These are phyloP conservation scores for Heliconius eleuchia DNA, from an alignment of 1,140 invertebrate species.

Conservation along the genomic window DNA sequence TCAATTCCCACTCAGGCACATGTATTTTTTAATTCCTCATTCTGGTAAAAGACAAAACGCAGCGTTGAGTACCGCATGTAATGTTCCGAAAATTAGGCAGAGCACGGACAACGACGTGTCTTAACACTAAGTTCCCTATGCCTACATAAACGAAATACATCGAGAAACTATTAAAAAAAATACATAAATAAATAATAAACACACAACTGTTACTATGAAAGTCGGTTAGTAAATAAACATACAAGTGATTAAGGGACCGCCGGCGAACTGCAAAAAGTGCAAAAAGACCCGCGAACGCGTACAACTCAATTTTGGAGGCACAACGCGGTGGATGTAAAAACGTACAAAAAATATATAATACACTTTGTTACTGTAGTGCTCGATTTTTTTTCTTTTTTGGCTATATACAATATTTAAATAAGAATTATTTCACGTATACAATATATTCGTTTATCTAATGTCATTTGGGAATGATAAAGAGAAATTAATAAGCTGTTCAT, in stretches of 20 bases:
- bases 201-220: slow-evolving; percentile 36
- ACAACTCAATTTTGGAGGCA: slow-evolving; percentile 77
- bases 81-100: too few species aligned
- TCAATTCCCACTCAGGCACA: too few species aligned
- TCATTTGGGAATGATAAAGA: too few species aligned
- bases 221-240: slow-evolving; percentile 73
- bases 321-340: slow-evolving; percentile 64
- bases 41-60: too few species aligned
- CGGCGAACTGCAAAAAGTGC: slow-evolving; percentile 63
- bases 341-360: slow-evolving; percentile 50
- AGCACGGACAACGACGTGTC: neutral
- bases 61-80: too few species aligned
- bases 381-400: neutral
- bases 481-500: too few species aligned
- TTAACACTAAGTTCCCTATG: neutral
- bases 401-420: too few species aligned
- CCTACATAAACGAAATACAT: neutral
- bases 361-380: slow-evolving; percentile 52
- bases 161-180: neutral
- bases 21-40: too few species aligned
- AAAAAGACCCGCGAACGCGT: slow-evolving; percentile 61
- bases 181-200: slow-evolving; percentile 18
- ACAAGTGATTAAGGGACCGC: slow-evolving; percentile 71
- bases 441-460: too few species aligned
- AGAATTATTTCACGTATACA: too few species aligned